Evolutionary conservation across 1,140 invertebrate genomes (phyloP).

Genomic region (Psix sp.): DNA sequence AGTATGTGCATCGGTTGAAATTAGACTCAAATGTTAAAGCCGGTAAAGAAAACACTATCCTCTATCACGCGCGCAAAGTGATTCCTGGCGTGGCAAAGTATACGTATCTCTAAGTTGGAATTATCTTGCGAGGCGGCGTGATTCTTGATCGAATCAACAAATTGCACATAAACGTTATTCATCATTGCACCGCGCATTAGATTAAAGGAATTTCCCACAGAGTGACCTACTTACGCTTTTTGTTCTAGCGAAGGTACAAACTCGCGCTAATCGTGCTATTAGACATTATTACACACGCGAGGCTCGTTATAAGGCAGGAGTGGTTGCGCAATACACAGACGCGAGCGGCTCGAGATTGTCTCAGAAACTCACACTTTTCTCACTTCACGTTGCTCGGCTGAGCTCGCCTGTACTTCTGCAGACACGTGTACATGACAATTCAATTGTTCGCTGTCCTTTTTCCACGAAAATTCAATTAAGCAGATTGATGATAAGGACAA

Average conservation of each 20-base stretch:
- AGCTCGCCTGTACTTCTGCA: constrained; percentile 16
- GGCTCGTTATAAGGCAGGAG: constrained; percentile 44
- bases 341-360: constrained; percentile 32
- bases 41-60: too few species aligned
- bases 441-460: constrained; percentile 35
- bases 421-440: constrained; percentile 49
- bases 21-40: too few species aligned
- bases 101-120: too few species aligned
- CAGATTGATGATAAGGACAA: constrained; percentile 30
- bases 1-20: too few species aligned
- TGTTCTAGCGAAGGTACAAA: constrained; percentile 56
- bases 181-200: constrained; percentile 46
- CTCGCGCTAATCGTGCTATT: constrained; percentile 58
- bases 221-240: constrained; percentile 56
- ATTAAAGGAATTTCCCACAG: constrained; percentile 59
- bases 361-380: constrained; percentile 51
- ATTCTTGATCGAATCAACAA: constrained; percentile 40
- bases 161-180: constrained; percentile 50
- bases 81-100: too few species aligned
- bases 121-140: background rate
- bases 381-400: constrained; percentile 13
- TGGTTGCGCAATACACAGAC: constrained; percentile 42
- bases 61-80: too few species aligned
- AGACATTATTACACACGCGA: constrained; percentile 56
- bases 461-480: constrained; percentile 55